Conservation (phyloP, 1,140 invertebrate species). For the Drosophila tsacasi region DNA sequence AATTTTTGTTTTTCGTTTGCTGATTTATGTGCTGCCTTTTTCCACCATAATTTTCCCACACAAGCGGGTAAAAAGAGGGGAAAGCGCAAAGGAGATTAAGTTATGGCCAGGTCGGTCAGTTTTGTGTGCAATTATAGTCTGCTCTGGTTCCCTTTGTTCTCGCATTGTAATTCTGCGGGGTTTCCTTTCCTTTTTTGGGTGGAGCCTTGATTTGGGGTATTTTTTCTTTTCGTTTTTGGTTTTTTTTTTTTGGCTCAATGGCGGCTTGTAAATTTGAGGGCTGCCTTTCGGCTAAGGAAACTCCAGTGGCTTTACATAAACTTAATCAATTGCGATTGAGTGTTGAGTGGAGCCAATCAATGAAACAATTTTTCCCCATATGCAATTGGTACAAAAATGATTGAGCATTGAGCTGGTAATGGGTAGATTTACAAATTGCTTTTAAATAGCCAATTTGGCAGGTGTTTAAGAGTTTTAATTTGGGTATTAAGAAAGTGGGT, state of each 20-base stretch:
- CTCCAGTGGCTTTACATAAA: constrained; percentile 23
- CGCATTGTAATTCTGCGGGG: constrained; percentile 40
- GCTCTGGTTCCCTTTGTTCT: constrained; percentile 52
- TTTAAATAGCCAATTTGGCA: constrained; percentile 13
- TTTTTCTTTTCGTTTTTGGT: too few relatives aligned
- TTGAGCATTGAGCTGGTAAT: neutral
- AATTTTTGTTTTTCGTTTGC: constrained; percentile 58
- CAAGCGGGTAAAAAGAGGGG: neutral
- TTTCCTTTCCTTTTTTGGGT: constrained; percentile 29
- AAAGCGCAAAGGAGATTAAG: constrained; percentile 29
- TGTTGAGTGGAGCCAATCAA: constrained; percentile 18
- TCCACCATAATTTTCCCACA: constrained; percentile 49
- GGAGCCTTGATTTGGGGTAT: constrained; percentile 19
- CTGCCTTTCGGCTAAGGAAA: constrained; percentile 5
- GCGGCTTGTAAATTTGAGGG: constrained; percentile 56
- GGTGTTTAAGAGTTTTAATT: neutral
- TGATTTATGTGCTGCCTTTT: constrained; percentile 56
- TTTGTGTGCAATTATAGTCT: constrained; percentile 41
- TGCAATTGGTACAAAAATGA: constrained; percentile 10
- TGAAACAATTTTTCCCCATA: constrained; percentile 5
- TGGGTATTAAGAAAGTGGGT: neutral
- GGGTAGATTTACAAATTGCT: constrained; percentile 25
- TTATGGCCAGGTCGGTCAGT: constrained; percentile 39
- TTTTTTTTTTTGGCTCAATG: constrained; percentile 31
- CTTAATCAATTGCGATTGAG: constrained; percentile 41